Evolutionary conservation across 2,888 invertebrate species (phyloP).

Genomic region (Ctenicera cuprea): DNA sequence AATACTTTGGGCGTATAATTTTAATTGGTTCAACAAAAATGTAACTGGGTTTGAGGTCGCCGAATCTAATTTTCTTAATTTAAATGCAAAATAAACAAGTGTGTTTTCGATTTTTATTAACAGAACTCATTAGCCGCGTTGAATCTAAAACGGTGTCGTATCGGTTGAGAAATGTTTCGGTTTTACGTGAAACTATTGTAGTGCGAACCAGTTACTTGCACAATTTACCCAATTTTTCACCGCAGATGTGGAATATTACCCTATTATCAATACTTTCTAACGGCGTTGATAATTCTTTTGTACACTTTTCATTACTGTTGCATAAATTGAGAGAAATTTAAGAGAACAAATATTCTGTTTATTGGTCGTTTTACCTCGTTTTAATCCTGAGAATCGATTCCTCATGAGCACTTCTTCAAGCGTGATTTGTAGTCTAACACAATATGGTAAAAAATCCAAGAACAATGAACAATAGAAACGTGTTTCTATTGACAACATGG

Average conservation of each 20-base stretch:
- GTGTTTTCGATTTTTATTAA: constrained; percentile 9
- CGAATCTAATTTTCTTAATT: constrained; percentile 7
- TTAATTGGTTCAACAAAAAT: constrained; percentile 16
- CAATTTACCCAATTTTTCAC: constrained; percentile 43
- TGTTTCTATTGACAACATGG: constrained; percentile 30
- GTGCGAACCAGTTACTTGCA: constrained; percentile 30
- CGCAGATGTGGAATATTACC: constrained; percentile 26
- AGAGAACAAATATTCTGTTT: not conserved
- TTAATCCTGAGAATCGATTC: not conserved
- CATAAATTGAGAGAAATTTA: constrained; percentile 19
- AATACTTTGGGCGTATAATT: not conserved
- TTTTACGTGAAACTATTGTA: constrained; percentile 33
- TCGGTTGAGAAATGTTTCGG: constrained; percentile 22
- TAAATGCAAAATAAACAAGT: constrained; percentile 9
- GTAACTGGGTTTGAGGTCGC: constrained; percentile 16
- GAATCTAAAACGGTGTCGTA: constrained; percentile 24
- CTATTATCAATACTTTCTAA: constrained; percentile 39
- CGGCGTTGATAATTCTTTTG: constrained; percentile 9
- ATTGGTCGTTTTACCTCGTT: not conserved
- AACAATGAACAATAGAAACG: constrained; percentile 47
- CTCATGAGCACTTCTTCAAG: not conserved
- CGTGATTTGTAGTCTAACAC: constrained; percentile 25
- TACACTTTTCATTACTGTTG: constrained; percentile 7
- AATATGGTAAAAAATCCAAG: constrained; percentile 25
- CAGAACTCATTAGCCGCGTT: not conserved